These are phyloP conservation scores for Microplitis mediator DNA, from an alignment of 1,140 invertebrate genomes.

Conservation along the genomic window DNA sequence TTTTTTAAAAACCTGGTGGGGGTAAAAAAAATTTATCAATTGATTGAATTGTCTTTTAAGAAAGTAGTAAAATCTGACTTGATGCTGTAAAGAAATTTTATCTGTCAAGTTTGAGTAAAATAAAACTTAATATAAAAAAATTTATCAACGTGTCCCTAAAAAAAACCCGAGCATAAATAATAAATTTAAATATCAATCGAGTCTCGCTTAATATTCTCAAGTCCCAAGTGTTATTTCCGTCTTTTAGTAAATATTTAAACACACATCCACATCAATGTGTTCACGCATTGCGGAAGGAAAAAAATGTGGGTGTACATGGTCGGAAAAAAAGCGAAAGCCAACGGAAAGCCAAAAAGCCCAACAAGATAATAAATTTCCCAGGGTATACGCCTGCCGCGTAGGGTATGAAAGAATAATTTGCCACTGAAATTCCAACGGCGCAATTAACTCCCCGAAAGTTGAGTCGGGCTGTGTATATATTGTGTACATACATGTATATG, in stretches of 20 bases:
- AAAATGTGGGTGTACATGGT: neutral
- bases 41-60: too few species aligned
- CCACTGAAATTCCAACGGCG: slow-evolving; percentile 35
- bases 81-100: too few species aligned
- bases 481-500: too few species aligned
- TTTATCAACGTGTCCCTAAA: too few species aligned
- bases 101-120: too few species aligned
- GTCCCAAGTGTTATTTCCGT: neutral
- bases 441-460: slow-evolving; percentile 38
- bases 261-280: neutral
- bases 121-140: too few species aligned
- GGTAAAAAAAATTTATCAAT: too few species aligned
- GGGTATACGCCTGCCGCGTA: neutral
- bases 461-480: neutral
- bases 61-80: too few species aligned
- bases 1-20: too few species aligned
- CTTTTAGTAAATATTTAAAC: slow-evolving; percentile 15
- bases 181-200: too few species aligned
- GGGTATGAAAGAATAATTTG: slow-evolving; percentile 37
- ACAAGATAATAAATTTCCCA: slow-evolving; percentile 29
- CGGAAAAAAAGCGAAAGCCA: neutral
- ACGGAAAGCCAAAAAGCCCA: slow-evolving; percentile 10
- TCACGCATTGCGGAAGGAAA: neutral
- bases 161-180: too few species aligned
- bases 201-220: neutral